Evolutionary conservation across 1,140 invertebrate genomes (phyloP).

Genomic region (Venustaconcha ellipsiformis): DNA sequence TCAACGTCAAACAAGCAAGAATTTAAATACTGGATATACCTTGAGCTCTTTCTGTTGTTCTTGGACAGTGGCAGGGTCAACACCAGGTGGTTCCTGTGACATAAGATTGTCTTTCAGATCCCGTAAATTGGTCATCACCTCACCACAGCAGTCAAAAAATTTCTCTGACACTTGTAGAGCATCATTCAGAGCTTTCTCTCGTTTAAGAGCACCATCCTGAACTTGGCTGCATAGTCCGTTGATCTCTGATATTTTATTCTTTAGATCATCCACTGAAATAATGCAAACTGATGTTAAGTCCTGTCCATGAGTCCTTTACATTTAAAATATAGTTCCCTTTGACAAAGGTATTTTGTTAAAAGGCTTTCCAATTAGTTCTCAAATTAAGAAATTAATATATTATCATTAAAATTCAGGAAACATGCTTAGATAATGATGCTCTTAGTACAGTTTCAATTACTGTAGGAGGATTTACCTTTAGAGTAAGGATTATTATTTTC

Average conservation of each 20-base stretch:
- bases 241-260: conserved; percentile 90
- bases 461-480: no score
- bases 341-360: not conserved
- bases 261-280: conserved; percentile 79
- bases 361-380: not conserved
- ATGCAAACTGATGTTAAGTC: not conserved
- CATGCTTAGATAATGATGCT: no score
- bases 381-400: no score
- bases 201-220: conserved; percentile 83
- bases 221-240: conserved; percentile 94
- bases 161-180: conserved; percentile 88
- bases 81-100: conserved; percentile 92
- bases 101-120: conserved; percentile 91
- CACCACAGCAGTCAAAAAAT: conserved; percentile 94
- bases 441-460: no score
- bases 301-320: not conserved
- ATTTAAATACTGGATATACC: conserved; percentile 35
- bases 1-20: no score
- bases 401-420: no score
- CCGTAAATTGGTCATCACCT: conserved; percentile 89
- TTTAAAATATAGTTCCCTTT: conserved; percentile 3
- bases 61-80: conserved; percentile 79
- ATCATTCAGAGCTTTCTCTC: conserved; percentile 86
- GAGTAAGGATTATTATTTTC: no score
- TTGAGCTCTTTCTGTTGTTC: conserved; percentile 93